Base-by-base conservation (phyloP, 2,113 vertebrate genomes). In the Melanotaenia duboulayi region DNA sequence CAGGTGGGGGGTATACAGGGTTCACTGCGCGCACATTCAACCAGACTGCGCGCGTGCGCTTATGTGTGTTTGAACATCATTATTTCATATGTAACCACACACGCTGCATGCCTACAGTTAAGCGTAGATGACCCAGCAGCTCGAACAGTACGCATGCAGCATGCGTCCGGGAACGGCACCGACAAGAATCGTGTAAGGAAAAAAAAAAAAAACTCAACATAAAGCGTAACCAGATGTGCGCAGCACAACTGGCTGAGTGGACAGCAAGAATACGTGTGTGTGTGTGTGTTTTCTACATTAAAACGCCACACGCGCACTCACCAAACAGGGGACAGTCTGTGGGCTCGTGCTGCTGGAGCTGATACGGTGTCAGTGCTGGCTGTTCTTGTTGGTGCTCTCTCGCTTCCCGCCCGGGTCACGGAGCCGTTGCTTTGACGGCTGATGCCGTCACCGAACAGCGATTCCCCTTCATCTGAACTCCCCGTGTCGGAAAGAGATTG, bases 381-480 rank as follows among this genome's bases (percentile, higher is more conserved):
- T 69, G 79, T 72, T 66, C 72, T 66, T 57, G 64, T 52, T 77
- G 82, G 74, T 24, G 75, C 65, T 71, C 76, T 37, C 84, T 90
- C 72, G 84, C 87, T 88, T 81, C 80, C 75, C 81, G 73, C 71
- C 77, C 85, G 89, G 88, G 90, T 92, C 93, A 92, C 89, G 92
- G 93, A 94, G 90, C 93, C 81, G 80, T 90, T 88, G 91, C 91
- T 89, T 82, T 69, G 87, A 42, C 79, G 67, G 85, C 91, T 89
- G 87, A 89, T 92, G 91, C 92, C 94, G 92, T 92, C 93, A 84
- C 91, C 92, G 89, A 89, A 91, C 92, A 92, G 94, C 95, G 92
- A 94, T 90, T 90, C 92, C 91, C 88, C 68, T 80, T 89, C 93
- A 95, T 94, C 48, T 62, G 83, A 90, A 90, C 83, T 90, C 89